phyloP scores from a whole-genome alignment of 2,888 invertebrate genomes.

The Drosophila kambysellisi region DNA sequence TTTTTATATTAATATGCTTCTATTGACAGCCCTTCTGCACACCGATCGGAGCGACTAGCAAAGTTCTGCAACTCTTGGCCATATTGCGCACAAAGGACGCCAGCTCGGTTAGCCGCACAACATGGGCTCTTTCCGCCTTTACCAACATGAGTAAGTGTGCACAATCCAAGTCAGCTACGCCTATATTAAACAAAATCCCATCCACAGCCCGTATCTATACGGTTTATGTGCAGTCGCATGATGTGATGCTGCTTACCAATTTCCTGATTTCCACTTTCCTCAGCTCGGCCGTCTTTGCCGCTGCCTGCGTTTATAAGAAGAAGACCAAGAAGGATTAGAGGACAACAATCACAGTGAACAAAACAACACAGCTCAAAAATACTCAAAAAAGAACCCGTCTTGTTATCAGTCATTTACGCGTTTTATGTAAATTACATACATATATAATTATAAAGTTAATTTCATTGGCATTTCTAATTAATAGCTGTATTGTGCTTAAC shows the following conservation, averaged over 20 bases:
- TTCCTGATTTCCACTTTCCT: conserved; percentile 90
- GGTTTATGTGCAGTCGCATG: conserved; percentile 91
- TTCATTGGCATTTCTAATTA: conserved; percentile 23
- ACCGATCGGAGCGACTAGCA: conserved; percentile 93
- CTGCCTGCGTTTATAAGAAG: conserved; percentile 89
- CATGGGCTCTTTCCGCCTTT: conserved; percentile 93
- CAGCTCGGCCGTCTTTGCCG: conserved; percentile 89
- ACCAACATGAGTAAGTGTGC: conserved; percentile 91
- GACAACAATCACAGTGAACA: neutral
- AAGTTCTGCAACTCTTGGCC: conserved; percentile 91
- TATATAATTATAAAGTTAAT: conserved; percentile 28
- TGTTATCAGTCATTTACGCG: conserved; percentile 39
- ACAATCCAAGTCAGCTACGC: neutral
- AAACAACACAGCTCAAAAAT: conserved; percentile 25
- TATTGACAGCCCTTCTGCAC: conserved; percentile 83
- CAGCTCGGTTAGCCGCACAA: conserved; percentile 91
- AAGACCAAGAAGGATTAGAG: conserved; percentile 68
- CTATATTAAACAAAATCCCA: conserved; percentile 39
- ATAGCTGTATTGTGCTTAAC: conserved; percentile 1
- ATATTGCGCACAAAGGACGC: conserved; percentile 90
- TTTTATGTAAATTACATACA: conserved; percentile 12
- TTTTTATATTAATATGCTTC: neutral
- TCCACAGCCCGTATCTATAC: conserved; percentile 93
- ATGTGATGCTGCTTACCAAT: conserved; percentile 90
- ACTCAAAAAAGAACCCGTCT: conserved; percentile 40